phyloP scores from a whole-genome alignment of 2,113 vertebrate species.

The Ellobius talpinus region DNA sequence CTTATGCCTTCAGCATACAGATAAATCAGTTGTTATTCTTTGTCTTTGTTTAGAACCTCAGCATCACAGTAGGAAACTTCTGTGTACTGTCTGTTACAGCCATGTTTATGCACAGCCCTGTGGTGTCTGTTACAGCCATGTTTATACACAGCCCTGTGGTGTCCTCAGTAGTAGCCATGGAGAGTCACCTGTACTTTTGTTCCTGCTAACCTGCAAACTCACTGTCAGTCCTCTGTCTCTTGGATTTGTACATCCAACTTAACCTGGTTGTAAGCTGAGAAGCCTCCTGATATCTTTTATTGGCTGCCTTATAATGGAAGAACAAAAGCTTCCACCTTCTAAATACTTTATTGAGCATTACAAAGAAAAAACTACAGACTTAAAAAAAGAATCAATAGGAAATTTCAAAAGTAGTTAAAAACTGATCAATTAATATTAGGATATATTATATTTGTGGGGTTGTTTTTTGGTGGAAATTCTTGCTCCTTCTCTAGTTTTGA shows the following conservation, averaged over 20 bases:
- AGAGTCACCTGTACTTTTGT: background rate
- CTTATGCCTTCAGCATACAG: background rate
- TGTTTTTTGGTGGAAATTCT: background rate
- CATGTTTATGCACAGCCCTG: no score
- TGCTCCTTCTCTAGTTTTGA: background rate
- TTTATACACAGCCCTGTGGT: background rate
- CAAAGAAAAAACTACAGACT: background rate
- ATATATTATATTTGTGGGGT: background rate
- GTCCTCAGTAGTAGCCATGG: background rate
- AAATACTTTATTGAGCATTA: background rate
- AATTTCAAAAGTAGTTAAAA: slow-evolving; percentile 11
- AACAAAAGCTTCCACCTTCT: background rate
- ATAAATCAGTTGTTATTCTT: background rate
- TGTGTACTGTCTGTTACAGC: background rate
- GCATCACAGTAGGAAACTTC: background rate
- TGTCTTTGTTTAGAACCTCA: slow-evolving; percentile 23
- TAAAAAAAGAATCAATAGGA: background rate
- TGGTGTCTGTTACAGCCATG: background rate
- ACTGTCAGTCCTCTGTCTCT: background rate
- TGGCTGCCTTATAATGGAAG: background rate
- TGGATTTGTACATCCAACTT: background rate
- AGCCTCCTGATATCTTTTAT: background rate
- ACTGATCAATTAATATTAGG: background rate
- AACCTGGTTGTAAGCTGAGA: background rate
- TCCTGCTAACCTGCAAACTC: background rate